Evolutionary conservation across 2,888 invertebrate species (phyloP), one percentile per base, ranked within the genome.

Genomic region (Leistus spinibarbis): DNA sequence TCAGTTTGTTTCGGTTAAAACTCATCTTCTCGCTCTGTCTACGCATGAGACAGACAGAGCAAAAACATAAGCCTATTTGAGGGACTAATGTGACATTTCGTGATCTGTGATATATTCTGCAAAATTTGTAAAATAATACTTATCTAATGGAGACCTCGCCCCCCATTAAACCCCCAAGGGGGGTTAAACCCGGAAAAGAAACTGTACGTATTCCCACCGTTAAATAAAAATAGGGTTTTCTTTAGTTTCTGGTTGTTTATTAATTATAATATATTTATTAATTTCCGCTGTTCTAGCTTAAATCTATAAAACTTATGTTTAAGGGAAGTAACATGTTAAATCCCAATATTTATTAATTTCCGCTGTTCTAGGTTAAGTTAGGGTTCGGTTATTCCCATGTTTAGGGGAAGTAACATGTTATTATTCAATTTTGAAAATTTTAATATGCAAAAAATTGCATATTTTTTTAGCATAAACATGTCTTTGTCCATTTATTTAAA

Each of bases 121-220:
- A 7, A 60, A 3, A 19, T 54, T 19, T 60, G 60, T 60, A 10
- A 60, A 3, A 60, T 60, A 22, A 60, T 40, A 40, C 17, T 17
- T 22, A 13, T 19, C 7, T 19, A 4, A 91, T 91, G 91, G 89
- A 90, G 80, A 87, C 89, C 69, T 88, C 91, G 79, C 93, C 94
- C 78, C 94, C 95, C 68, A 91, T 93, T 23, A 95, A 95, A 85
- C 95, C 95, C 81, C 95, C 95, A 20, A 88, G 95, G 82, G 95
- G 95, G 76, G 93, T 95, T 64, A 95, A 95, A 88, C 91, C 93
- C 82, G 90, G 92, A 71, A 95, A 93, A 87, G 95, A 95, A 89
- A 94, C 95, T 84, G 95, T 94, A 89, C 88, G 86, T 80, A 67
- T 17, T 66, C 27, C 7, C 54, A 54, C n/a, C 16, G 2, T 54